A percentile compares a stretch with the other conserved stretches of the same genome.
phyloP scores from a whole-genome alignment of 1,140 invertebrate genomes.

The Cydia amplana region DNA sequence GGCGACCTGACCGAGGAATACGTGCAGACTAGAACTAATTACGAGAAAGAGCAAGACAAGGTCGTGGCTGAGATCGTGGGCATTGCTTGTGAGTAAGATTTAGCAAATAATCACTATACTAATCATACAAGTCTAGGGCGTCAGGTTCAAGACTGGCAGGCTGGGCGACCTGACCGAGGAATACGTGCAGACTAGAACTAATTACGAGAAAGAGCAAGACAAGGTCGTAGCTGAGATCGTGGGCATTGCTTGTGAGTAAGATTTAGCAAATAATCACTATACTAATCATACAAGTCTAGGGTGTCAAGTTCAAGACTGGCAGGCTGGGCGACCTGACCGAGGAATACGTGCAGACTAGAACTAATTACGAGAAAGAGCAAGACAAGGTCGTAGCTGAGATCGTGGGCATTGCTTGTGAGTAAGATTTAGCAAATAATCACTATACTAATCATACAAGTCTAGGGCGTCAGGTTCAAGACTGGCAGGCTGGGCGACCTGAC shows the following conservation, averaged over 20 bases:
- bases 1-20: slow-evolving; percentile 88
- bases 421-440: too few species aligned
- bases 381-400: too few species aligned
- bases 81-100: slow-evolving; percentile 84
- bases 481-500: slow-evolving; percentile 85
- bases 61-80: slow-evolving; percentile 92
- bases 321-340: slow-evolving; percentile 86
- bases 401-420: too few species aligned
- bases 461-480: slow-evolving; percentile 92
- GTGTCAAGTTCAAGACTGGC: slow-evolving; percentile 91
- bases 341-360: slow-evolving; percentile 84
- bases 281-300: slow-evolving; percentile 92
- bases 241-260: slow-evolving; percentile 85
- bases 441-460: too few species aligned
- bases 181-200: slow-evolving; percentile 82
- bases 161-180: slow-evolving; percentile 87
- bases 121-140: slow-evolving; percentile 93
- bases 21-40: slow-evolving; percentile 81
- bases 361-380: too few species aligned
- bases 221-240: slow-evolving; percentile 92
- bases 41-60: slow-evolving; percentile 89
- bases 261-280: slow-evolving; percentile 79
- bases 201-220: slow-evolving; percentile 90
- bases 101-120: slow-evolving; percentile 83
- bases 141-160: slow-evolving; percentile 90